phyloP scores from a whole-genome alignment of 2,888 invertebrate genomes.

The Sinhomidia bicolor region DNA sequence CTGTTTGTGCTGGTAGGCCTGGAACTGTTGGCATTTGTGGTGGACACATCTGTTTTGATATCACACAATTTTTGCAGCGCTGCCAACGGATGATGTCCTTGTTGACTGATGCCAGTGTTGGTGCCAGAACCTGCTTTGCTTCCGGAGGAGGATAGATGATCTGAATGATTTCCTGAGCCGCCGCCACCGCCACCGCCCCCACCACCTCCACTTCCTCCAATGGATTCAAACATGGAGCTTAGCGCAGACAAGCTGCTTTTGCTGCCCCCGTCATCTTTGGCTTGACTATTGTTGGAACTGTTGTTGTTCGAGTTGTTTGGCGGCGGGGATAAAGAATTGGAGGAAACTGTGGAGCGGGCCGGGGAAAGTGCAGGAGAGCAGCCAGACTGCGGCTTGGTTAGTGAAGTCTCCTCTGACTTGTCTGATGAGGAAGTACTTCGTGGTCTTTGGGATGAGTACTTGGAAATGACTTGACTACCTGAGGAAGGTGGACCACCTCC shows the following conservation, averaged over 20 bases:
- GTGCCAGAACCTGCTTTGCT: constrained; percentile 75
- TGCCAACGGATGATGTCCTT: constrained; percentile 91
- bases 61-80: constrained; percentile 97
- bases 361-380: constrained; percentile 68
- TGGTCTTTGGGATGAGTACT: constrained; percentile 75
- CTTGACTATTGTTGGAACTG: constrained; percentile 60
- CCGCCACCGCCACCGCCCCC: constrained; percentile 82
- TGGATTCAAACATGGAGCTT: constrained; percentile 94
- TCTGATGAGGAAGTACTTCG: constrained; percentile 79
- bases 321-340: constrained; percentile 60
- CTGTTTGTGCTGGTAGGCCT: constrained; percentile 81
- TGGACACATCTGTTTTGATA: constrained; percentile 90
- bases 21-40: constrained; percentile 82
- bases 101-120: constrained; percentile 73
- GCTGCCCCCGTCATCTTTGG: constrained; percentile 75
- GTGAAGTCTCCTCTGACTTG: constrained; percentile 77
- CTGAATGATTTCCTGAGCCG: constrained; percentile 81
- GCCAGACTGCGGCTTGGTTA: constrained; percentile 67
- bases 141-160: constrained; percentile 49
- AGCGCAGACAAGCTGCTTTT: constrained; percentile 89
- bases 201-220: constrained; percentile 84
- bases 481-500: constrained; percentile 75
- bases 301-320: constrained; percentile 64
- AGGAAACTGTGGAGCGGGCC: constrained; percentile 65
- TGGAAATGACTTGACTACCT: constrained; percentile 71